Conservation (phyloP, 2,888 invertebrate species). For the Charanyca ferruginea region DNA sequence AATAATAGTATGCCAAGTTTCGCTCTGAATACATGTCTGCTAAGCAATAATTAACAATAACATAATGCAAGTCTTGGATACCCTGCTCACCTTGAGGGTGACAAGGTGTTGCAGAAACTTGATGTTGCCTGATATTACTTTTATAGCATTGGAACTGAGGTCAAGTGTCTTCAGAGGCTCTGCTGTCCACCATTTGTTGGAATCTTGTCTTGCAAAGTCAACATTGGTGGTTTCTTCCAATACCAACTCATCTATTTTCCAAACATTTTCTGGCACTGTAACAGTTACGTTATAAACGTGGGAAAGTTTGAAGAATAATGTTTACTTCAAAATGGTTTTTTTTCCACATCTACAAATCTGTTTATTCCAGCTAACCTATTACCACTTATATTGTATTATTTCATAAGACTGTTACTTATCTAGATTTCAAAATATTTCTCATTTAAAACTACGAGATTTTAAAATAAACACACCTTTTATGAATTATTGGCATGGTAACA, state of each 20-base stretch:
- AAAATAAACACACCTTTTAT: neutral
- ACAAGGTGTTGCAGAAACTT: slow-evolving; percentile 93
- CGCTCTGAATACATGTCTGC: slow-evolving; percentile 14
- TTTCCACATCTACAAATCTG: neutral
- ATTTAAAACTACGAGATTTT: neutral
- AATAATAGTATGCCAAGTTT: slow-evolving; percentile 11
- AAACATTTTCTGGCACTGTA: slow-evolving; percentile 94
- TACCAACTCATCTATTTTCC: slow-evolving; percentile 93
- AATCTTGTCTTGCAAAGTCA: slow-evolving; percentile 90
- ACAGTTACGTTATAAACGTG: slow-evolving; percentile 14
- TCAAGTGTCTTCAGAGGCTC: slow-evolving; percentile 95
- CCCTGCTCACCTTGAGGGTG: slow-evolving; percentile 92
- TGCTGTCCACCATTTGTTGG: slow-evolving; percentile 96
- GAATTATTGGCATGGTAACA: neutral
- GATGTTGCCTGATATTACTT: slow-evolving; percentile 92
- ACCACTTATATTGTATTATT: too few relatives aligned
- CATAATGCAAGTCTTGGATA: slow-evolving; percentile 3
- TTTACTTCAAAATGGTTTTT: neutral
- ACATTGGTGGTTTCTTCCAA: slow-evolving; percentile 91
- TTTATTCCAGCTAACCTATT: neutral
- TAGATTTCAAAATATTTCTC: too few relatives aligned
- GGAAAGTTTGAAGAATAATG: neutral
- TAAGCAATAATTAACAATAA: slow-evolving; percentile 11
- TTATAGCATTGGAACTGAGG: slow-evolving; percentile 94
- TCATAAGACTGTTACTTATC: too few relatives aligned